Evolutionary conservation across 2,888 invertebrate species (phyloP), one percentile per base, ranked within the genome.

Genomic region (Geophilus truncorum): DNA sequence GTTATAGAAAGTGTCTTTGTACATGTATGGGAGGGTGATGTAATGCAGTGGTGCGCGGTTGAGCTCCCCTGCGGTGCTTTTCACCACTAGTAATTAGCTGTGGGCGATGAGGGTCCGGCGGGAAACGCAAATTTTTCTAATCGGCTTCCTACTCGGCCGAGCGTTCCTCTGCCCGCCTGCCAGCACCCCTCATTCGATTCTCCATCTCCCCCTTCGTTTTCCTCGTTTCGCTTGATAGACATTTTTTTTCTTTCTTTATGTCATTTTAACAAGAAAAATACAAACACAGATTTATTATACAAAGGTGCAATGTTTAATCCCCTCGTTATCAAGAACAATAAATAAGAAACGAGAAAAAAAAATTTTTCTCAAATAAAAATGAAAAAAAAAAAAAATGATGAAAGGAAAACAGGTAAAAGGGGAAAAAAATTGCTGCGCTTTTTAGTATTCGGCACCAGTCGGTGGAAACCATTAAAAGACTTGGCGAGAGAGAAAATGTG

Each of bases 401-500:
- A 32, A 3, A 30, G 77, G 36, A 36, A 40, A 30, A 18, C 45
- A 28, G 78, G 36, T 77, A 77, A 36, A 77, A 32, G 34, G 18
- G 6, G 18, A 23, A 77, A 70, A 70, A 70, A 70, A 28, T 70
- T 70, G 70, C 77, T 77, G 9, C 77, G 34, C 34, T 36, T 32
- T 77, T 77, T 77, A 36, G 77, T 77, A 77, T 77, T 77, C 77
- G 77, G 77, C 77, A 36, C 77, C 77, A 77, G 77, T 77, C 77
- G 77, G 77, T 77, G 30, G 77, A 77, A 36, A 21, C 34, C 77
- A 77, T 77, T 77, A 77, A 70, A 70, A 70, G 70, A 70, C 70
- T 70, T 70, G 77, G 77, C 77, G 34, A 36, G 23, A 32, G 36
- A 34, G 36, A 77, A 77, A 77, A 77, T 36, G 77, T 36, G 77